Percentiles rank a stretch among this genome's conserved stretches.
phyloP scores from a whole-genome alignment of 53 echinoderm and acorn worm genomes.

The Holothuria scabra region DNA sequence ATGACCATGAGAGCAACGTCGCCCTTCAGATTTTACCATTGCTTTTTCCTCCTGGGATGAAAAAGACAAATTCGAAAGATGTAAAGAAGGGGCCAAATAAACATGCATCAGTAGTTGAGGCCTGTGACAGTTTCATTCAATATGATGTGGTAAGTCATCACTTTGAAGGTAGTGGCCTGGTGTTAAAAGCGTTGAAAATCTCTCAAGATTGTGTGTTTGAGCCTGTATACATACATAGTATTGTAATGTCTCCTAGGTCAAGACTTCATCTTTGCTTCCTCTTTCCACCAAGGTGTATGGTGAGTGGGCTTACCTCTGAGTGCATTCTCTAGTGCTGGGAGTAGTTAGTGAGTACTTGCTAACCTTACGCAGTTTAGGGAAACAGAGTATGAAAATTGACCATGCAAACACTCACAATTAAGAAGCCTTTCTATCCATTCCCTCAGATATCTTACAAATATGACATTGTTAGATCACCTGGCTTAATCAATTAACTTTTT shows the following conservation, averaged over 20 bases:
- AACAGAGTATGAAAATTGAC: constrained; percentile 12
- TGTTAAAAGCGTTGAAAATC: background rate
- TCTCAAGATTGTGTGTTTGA: no score
- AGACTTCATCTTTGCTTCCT: no score
- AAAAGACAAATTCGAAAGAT: constrained; percentile 12
- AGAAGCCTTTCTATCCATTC: no score
- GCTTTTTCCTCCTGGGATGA: constrained; percentile 10
- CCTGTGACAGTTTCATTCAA: constrained; percentile 21
- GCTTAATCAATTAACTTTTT: background rate
- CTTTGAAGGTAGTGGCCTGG: constrained; percentile 10
- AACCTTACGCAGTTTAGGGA: constrained; percentile 17
- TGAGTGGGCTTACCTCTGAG: no score
- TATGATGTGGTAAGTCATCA: constrained; percentile 21
- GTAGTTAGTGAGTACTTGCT: background rate
- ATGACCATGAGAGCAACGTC: no score
- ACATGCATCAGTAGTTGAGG: constrained; percentile 20
- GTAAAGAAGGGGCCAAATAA: constrained; percentile 21
- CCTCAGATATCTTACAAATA: no score
- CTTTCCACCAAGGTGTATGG: no score
- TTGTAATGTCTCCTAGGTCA: no score
- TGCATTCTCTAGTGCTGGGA: background rate
- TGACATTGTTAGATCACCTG: no score
- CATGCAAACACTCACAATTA: constrained; percentile 14
- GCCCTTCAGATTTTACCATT: no score
- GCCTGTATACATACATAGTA: no score